Percentiles rank a stretch among this genome's conserved stretches.
Evolutionary conservation across 2,113 vertebrate genomes (phyloP).

Genomic region (Archilochus colubris): DNA sequence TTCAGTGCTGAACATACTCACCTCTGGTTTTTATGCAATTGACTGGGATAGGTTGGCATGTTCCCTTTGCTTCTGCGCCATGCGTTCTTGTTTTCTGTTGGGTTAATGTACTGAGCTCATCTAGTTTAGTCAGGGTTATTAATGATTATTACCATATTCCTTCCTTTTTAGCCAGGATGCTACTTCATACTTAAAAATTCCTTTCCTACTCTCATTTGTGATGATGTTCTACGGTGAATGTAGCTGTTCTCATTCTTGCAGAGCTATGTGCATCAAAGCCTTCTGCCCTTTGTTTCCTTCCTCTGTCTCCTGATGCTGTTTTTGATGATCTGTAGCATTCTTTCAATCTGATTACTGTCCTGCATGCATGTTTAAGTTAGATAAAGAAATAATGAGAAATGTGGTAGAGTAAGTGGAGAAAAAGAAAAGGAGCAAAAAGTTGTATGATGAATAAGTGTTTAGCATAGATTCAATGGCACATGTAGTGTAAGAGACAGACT

Average conservation of each 20-base stretch:
- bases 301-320: background rate
- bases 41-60: background rate
- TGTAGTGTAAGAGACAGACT: background rate
- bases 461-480: fast-evolving
- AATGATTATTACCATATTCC: background rate
- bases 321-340: background rate
- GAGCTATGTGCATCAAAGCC: background rate
- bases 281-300: background rate
- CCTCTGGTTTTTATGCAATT: background rate
- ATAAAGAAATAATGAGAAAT: background rate
- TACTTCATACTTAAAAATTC: background rate
- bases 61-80: background rate
- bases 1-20: background rate
- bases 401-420: fast-evolving
- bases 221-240: background rate
- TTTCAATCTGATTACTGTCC: background rate
- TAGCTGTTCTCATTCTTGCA: background rate
- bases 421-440: background rate
- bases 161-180: background rate
- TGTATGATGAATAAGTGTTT: background rate
- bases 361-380: background rate
- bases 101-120: background rate
- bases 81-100: background rate
- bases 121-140: background rate
- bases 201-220: background rate